Evolutionary conservation across 2,113 vertebrate species (phyloP), one percentile per base, ranked within the genome.

Genomic region (Dipodomys spectabilis): DNA sequence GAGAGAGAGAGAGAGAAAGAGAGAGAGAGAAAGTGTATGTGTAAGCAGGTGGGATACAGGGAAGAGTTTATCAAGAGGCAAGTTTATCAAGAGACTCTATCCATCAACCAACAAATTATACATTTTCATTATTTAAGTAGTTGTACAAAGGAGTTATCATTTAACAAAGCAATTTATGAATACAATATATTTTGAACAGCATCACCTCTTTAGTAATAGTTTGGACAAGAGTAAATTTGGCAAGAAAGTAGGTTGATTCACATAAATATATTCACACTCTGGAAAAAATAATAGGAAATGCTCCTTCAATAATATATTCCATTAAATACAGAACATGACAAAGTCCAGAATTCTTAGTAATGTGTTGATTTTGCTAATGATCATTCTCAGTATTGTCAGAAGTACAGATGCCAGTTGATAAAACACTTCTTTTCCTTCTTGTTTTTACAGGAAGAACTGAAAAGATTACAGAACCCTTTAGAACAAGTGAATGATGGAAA

Each of bases 381-480:
- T 6, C 22, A 2, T 32, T 7, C 44, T 82, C 49, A 65, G 72
- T 44, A 78, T 53, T 90, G 20, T 3, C 28, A n/a, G 35, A 91
- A 86, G 22, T 65, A 15, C 20, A 23, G 57, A 68, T 88, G 6
- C 39, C 39, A 39, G 39, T 39, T 39, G 39, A 39, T 95, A 91
- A 94, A 57, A 49, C 19, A 4, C 1, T 73, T 94, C 65, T 97
- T 87, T 92, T 88, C 64, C 92, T 91, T 57, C 15, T 57, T 57
- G 12, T 57, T 96, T 64, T 91, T 69, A 81, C 88, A 99, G 99
- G 98, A 99, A 97, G 99, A 99, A 88, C 98, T 99, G 96, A 98
- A 98, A 97, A 98, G 98, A 96, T 97, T 99, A 77, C 98, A 99
- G 97, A 98, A 98, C 95, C 98, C 95, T 91, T 97, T 98, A 97